phyloP scores from a whole-genome alignment of 2,113 vertebrate genomes.

The Sialia sialis region DNA sequence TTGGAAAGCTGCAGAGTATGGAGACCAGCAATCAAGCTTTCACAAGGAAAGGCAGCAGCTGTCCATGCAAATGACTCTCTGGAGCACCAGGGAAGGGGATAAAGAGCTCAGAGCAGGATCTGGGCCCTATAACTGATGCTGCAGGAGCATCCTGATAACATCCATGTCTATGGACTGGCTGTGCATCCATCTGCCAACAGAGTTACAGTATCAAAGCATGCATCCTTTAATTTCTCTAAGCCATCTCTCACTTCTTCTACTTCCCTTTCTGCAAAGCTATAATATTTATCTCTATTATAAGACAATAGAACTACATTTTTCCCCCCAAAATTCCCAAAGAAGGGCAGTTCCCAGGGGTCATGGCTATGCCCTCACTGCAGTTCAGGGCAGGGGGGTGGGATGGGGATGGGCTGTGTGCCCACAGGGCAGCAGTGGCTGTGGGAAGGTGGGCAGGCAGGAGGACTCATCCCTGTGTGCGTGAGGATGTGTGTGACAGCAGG shows the following conservation, averaged over 20 bases:
- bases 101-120: not conserved
- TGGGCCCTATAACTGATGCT: not conserved
- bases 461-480: rapidly evolving
- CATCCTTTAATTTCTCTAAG: constrained; percentile 25
- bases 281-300: constrained; percentile 50
- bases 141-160: not conserved
- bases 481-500: not conserved
- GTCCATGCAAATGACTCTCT: not conserved
- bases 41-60: not conserved
- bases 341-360: constrained; percentile 30
- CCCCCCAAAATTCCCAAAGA: not conserved
- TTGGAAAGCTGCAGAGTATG: not conserved
- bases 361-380: not conserved
- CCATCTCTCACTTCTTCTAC: constrained; percentile 13
- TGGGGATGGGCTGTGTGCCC: not conserved
- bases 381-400: not conserved
- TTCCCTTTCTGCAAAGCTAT: not conserved
- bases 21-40: not conserved
- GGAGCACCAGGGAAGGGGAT: not conserved
- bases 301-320: not conserved
- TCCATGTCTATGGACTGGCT: not conserved
- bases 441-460: not conserved
- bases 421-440: not conserved
- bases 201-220: not conserved
- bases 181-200: not conserved